Evolutionary conservation across 1,140 invertebrate genomes (phyloP).

Genomic region (Papilio polytes): DNA sequence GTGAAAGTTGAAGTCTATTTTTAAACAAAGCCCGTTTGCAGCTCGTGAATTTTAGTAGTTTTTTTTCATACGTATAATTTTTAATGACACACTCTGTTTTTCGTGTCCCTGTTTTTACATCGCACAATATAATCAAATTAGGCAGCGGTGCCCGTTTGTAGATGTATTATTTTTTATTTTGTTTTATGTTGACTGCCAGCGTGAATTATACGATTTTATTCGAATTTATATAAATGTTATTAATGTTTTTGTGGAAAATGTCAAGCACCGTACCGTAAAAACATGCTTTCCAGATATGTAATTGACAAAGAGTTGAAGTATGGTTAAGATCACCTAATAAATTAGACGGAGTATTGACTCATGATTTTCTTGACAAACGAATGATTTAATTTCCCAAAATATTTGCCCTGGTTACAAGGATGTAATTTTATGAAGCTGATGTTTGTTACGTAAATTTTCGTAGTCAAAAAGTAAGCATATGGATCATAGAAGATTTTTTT

Average conservation of each 20-base stretch:
- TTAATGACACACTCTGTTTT: neutral
- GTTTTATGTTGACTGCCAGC: neutral
- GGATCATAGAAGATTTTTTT: slow-evolving; percentile 16
- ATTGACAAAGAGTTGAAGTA: neutral
- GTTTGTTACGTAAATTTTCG: too few relatives aligned
- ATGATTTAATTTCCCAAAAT: neutral
- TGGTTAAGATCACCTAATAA: neutral
- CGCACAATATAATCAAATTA: slow-evolving; percentile 12
- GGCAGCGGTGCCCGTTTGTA: neutral
- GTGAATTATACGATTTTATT: neutral
- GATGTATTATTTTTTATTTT: slow-evolving; percentile 1
- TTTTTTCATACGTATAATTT: neutral
- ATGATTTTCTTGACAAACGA: neutral
- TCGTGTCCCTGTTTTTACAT: slow-evolving; percentile 6
- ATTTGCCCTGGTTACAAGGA: too few relatives aligned
- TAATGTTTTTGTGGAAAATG: neutral
- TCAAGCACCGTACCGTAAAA: too few relatives aligned
- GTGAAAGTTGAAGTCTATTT: neutral
- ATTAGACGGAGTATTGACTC: neutral
- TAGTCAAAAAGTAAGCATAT: neutral
- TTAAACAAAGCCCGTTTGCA: neutral
- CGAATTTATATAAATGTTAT: neutral
- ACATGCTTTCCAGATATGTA: too few relatives aligned
- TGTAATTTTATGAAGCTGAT: too few relatives aligned
- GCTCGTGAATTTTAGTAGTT: neutral